Base-by-base conservation (phyloP, 1,140 invertebrate species). In the Drosophila ambigua region DNA sequence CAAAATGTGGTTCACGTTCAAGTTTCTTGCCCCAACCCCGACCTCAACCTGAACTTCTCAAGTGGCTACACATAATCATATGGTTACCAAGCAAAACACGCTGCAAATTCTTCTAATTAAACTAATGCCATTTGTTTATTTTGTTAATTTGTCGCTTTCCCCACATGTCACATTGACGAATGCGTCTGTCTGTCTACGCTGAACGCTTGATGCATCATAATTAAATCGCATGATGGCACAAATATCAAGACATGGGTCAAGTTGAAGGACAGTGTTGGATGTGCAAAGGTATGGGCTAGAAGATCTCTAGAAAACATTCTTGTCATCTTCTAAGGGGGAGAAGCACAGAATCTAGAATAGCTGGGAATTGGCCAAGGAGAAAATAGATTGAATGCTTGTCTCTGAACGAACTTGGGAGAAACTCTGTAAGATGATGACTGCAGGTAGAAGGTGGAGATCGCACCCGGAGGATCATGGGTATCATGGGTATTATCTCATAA, bases 101-200 rank as follows among this genome's bases (percentile, higher is more conserved):
- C 44, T 49, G 66, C 52, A 59, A 58, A 69, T 69, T 26, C 60
- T 71, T 61, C 64, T 77, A 77, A 77, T 87, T 81, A 81, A 60
- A 81, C 57, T 59, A 81, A 77, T 74, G 73, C 81, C 61, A 85
- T 84, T 84, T 84, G 82, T 84, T 81, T 77, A 77, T 81, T 87
- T 77, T 81, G 67, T 81, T 81, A 84, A 84, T 84, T 84, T 84
- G 64, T 81, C 54, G 75, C 61, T 69, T 79, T 69, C 66, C 66
- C 57, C 50, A 41, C 64, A 64, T 64, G 81, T 77, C 64, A 84
- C 68, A 72, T 81, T 81, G 82, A 77, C 77, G 79, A 72, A 66
- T 81, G 68, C 52, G 52, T 41, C 61, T 58, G 71, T 65, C 44
- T 77, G 59, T 24, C 62, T 72, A 39, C 68, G 60, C 24, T 53